These are phyloP conservation scores for Corynorhinus townsendii DNA, from an alignment of 2,113 vertebrate species.

Conservation along the genomic window DNA sequence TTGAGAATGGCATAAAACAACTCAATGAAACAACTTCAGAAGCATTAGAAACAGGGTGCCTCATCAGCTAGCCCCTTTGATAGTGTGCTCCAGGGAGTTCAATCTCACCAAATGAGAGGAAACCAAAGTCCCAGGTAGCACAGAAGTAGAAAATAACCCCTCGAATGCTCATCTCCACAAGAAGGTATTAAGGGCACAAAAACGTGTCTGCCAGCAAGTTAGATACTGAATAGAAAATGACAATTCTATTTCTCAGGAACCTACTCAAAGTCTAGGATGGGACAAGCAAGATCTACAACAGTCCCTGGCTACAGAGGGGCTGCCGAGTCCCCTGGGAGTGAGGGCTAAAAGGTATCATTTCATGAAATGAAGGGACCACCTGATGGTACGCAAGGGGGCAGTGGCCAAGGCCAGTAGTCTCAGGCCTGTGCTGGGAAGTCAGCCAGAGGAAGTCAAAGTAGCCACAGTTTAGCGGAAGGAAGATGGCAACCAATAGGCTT, in stretches of 20 bases:
- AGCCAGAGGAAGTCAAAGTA: neutral
- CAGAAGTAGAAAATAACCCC: neutral
- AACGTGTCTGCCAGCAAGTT: neutral
- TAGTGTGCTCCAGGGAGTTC: neutral
- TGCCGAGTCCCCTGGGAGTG: neutral
- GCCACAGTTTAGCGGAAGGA: neutral
- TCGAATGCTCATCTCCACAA: neutral
- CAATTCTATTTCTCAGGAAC: neutral
- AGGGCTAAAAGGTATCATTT: neutral
- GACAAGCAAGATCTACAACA: neutral
- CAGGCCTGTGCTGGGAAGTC: neutral
- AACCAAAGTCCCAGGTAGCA: neutral
- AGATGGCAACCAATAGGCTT: neutral
- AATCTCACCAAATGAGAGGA: neutral
- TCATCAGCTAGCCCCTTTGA: neutral
- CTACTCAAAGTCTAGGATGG: neutral
- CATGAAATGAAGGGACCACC: neutral
- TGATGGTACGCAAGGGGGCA: rapidly evolving
- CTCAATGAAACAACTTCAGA: neutral
- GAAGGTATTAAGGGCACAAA: neutral
- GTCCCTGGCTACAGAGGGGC: too few relatives aligned
- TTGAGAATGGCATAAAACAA: neutral
- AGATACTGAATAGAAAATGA: neutral
- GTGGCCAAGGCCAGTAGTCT: rapidly evolving
- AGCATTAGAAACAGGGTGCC: neutral